Base-by-base conservation (phyloP, 2,797 vertebrate species). In the Lepus townsendii region DNA sequence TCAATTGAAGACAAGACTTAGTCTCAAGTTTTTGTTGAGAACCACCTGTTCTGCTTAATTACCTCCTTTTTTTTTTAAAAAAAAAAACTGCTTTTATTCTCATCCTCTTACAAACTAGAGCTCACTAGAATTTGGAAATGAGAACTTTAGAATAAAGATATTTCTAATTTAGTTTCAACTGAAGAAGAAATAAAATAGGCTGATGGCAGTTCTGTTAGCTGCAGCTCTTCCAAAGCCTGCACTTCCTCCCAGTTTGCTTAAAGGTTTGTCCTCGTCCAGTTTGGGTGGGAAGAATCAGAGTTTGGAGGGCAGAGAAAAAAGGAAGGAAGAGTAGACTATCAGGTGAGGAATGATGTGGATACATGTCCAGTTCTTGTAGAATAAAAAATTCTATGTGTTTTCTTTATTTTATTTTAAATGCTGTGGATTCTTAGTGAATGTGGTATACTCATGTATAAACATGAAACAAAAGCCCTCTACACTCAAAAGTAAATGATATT, bases 1-100 rank as follows among this genome's bases (percentile, higher is more conserved):
- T 93, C 78, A n/a, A 50, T 50, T 88, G 90, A 95, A 92, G 72
- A 92, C 17, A 95, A 93, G 52, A 86, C 77, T 72, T 83, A 96
- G 95, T 92, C 96, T 95, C 47, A 93, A 86, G 85, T 77, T 96
- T 95, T 91, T 97, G 50, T 92, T 93, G 90, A 86, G 86, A 96
- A 90, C 88, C 80, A 96, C 88, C 93, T 91, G 72, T 91, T 96
- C 66, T 73, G 68, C 69, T 92, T 95, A 76, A 96, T 96, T 94
- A 90, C 83, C 30, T 88, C 38, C 82, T 95, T 95, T 93, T 95
- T 96, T 88, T 54, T 77, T 63, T 57, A 32, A 65, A 57, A 57
- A 13, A 57, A 57, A 57, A 57, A 54, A 88, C 52, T 88, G 71
- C 50, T 79, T 96, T 90, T 90, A 75, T 94, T 86, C 50, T 94